A percentile compares a stretch with the other conserved stretches of the same genome.
phyloP scores from a whole-genome alignment of 2,797 vertebrate genomes.

The Fratercula arctica region DNA sequence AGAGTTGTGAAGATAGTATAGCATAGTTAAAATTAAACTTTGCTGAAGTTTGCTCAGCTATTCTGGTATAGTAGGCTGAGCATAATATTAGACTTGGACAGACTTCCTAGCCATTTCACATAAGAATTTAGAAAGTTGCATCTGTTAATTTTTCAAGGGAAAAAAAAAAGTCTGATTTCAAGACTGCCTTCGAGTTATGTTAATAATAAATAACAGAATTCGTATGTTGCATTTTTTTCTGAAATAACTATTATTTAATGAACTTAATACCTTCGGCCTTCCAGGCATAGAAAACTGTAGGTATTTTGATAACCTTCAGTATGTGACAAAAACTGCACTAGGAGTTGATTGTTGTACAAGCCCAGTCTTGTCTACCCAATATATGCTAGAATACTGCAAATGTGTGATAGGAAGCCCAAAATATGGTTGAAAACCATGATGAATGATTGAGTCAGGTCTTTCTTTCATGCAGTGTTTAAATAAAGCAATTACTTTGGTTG shows the following conservation, averaged over 20 bases:
- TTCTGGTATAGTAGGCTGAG: background rate
- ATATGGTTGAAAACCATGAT: background rate
- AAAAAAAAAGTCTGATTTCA: background rate
- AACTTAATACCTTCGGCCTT: background rate
- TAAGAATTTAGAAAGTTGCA: background rate
- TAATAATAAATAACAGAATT: background rate
- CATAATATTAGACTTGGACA: background rate
- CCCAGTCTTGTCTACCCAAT: background rate
- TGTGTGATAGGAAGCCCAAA: background rate
- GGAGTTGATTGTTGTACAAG: background rate
- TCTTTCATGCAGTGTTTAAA: background rate
- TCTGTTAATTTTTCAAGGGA: background rate
- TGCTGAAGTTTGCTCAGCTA: background rate
- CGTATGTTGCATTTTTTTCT: background rate
- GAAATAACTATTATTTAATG: background rate
- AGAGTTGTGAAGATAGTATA: background rate
- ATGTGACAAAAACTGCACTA: background rate
- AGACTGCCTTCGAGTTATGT: background rate
- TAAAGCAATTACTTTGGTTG: background rate
- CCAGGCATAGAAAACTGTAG: background rate
- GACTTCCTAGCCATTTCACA: background rate
- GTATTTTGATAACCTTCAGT: background rate
- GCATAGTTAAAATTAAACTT: slow-evolving; percentile 23
- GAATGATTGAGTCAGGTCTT: background rate
- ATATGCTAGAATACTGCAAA: background rate